Evolutionary conservation across 2,113 vertebrate species (phyloP).

Genomic region (Campylomormyrus tamandua): DNA sequence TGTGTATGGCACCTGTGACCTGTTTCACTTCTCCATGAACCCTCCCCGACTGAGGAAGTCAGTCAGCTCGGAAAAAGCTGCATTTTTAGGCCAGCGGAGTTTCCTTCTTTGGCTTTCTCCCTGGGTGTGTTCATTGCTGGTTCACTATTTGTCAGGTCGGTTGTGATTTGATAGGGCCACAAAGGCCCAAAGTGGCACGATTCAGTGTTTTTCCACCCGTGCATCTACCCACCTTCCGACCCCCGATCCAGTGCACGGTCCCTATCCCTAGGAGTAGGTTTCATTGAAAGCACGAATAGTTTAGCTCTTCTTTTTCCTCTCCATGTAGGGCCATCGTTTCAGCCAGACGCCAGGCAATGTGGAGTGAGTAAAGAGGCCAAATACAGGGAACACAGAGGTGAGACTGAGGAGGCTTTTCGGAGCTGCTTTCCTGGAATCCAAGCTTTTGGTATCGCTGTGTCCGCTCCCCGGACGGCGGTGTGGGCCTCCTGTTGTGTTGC

Average conservation of each 20-base stretch:
- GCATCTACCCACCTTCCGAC: not conserved
- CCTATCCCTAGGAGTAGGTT: slow-evolving; percentile 16
- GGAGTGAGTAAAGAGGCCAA: slow-evolving; percentile 54
- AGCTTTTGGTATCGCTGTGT: not conserved
- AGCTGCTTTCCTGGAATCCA: not conserved
- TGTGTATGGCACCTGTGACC: not conserved
- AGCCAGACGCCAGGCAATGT: slow-evolving; percentile 47
- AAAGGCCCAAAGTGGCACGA: not conserved
- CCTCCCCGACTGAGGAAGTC: not conserved
- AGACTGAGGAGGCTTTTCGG: not conserved
- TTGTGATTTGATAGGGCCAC: not conserved
- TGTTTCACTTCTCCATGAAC: not conserved
- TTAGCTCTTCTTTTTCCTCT: slow-evolving; percentile 43
- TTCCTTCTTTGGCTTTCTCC: slow-evolving; percentile 14
- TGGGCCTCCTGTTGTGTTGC: no score
- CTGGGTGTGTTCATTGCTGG: slow-evolving; percentile 1
- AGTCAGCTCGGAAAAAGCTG: not conserved
- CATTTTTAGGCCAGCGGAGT: not conserved
- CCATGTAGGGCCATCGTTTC: slow-evolving; percentile 48
- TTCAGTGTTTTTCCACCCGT: not conserved
- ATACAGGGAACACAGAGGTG: slow-evolving; percentile 52
- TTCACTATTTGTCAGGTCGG: not conserved
- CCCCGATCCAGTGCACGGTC: not conserved
- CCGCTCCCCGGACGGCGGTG: not conserved
- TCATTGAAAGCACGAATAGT: slow-evolving; percentile 50